Evolutionary conservation across 2,888 invertebrate genomes (phyloP), one percentile per base, ranked within the genome.

Genomic region (Parascotia fuliginaria): DNA sequence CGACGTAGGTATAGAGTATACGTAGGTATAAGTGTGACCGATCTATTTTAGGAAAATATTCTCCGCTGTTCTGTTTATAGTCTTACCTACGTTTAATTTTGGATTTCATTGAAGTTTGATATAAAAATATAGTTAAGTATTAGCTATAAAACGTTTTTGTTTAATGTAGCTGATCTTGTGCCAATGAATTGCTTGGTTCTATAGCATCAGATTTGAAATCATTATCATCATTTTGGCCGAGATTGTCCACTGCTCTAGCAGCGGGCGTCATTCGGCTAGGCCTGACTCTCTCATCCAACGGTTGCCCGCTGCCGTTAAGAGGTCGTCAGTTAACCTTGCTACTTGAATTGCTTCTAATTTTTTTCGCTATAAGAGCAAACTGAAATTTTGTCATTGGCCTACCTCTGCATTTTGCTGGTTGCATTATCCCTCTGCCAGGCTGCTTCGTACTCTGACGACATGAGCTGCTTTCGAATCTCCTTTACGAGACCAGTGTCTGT

Each of bases 341-440:
- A n/a, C n/a, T n/a, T n/a, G n/a, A n/a, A n/a, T n/a, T n/a, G n/a
- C n/a, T n/a, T n/a, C n/a, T n/a, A n/a, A n/a, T n/a, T n/a, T n/a
- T n/a, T n/a, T n/a, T n/a, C n/a, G n/a, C n/a, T n/a, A n/a, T n/a
- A n/a, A n/a, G n/a, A n/a, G n/a, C n/a, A n/a, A n/a, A n/a, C n/a
- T n/a, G n/a, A n/a, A n/a, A n/a, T n/a, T 19, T 19, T 19, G 24
- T 24, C 7, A 3, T 24, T 24, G 38, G 56, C 81, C 85, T 83
- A 95, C 95, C 94, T 94, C 76, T 95, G 95, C 14, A 94, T 89
- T 60, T 93, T 92, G 54, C 92, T 89, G 64, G 92, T 94, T 11
- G 94, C 94, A 39, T 94, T 95, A 70, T 96, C 96, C 41, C 93
- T 87, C 65, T 94, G 94, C 95, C 95, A 96, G 6, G 95, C 95